These are phyloP conservation scores for Amphipyra berbera DNA, from an alignment of 2,888 invertebrate species.

Conservation along the genomic window DNA sequence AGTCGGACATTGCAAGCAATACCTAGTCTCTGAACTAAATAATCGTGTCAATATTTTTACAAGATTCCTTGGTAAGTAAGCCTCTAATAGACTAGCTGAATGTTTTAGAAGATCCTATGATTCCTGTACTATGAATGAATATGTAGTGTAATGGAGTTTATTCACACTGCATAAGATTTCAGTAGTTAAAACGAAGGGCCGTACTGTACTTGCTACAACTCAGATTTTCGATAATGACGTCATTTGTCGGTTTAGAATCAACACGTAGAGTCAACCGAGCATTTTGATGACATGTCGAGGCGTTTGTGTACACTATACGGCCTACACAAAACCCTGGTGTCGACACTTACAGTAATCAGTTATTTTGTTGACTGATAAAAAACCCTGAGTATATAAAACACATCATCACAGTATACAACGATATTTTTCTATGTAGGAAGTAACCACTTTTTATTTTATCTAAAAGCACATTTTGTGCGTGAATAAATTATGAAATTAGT, in stretches of 20 bases:
- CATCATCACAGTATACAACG: not conserved
- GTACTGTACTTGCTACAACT: not conserved
- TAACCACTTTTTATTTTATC: not conserved
- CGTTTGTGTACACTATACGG: slow-evolving; percentile 35
- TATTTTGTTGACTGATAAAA: slow-evolving; percentile 32
- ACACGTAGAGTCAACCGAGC: slow-evolving; percentile 8
- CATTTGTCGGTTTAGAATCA: slow-evolving; percentile 19
- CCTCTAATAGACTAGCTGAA: too few relatives aligned
- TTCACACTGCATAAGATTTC: not conserved
- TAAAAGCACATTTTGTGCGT: not conserved
- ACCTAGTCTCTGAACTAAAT: too few relatives aligned
- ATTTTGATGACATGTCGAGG: slow-evolving; percentile 24
- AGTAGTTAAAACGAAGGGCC: not conserved
- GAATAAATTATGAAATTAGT: too few relatives aligned
- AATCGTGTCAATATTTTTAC: too few relatives aligned
- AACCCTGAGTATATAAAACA: slow-evolving; percentile 3
- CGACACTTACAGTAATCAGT: slow-evolving; percentile 48
- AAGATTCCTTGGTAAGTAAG: too few relatives aligned
- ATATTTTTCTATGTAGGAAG: not conserved
- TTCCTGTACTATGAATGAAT: too few relatives aligned
- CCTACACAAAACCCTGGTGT: slow-evolving; percentile 25
- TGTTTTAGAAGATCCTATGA: too few relatives aligned
- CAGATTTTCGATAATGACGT: slow-evolving; percentile 34
- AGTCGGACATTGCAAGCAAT: too few relatives aligned
- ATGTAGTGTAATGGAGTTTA: too few relatives aligned